Conservation (phyloP, 2,888 invertebrate species). For the Polietes domitor region DNA sequence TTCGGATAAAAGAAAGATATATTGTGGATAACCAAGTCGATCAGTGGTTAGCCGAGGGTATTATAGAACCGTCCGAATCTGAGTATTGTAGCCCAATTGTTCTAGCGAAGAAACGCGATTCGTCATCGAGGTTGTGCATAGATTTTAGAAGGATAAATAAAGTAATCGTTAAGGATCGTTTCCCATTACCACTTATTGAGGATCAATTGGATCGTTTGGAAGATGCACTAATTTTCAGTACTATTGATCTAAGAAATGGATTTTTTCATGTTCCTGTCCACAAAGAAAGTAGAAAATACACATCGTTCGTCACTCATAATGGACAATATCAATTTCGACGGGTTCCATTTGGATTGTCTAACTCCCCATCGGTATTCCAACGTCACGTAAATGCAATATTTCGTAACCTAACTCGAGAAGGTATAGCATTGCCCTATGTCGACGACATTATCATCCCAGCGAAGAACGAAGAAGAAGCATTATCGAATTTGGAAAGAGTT, state of each 20-base stretch:
- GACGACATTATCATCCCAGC: slow-evolving; percentile 64
- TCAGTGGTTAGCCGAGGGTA: slow-evolving; percentile 36
- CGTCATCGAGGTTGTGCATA: slow-evolving; percentile 69
- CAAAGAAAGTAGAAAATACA: slow-evolving; percentile 69
- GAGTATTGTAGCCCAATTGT: slow-evolving; percentile 65
- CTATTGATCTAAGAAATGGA: slow-evolving; percentile 72
- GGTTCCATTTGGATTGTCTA: slow-evolving; percentile 42
- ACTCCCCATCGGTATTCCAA: slow-evolving; percentile 54
- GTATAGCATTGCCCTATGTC: slow-evolving; percentile 59
- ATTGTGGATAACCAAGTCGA: slow-evolving; percentile 30
- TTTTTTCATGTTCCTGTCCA: slow-evolving; percentile 72
- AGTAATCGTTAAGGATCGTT: slow-evolving; percentile 60
- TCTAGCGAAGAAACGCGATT: slow-evolving; percentile 59
- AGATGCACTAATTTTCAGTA: slow-evolving; percentile 69
- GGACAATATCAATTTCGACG: slow-evolving; percentile 48
- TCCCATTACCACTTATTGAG: neutral
- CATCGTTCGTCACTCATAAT: slow-evolving; percentile 54
- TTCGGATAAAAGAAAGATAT: slow-evolving; percentile 22
- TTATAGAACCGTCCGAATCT: slow-evolving; percentile 60
- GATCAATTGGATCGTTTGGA: slow-evolving; percentile 72
- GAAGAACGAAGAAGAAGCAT: slow-evolving; percentile 30
- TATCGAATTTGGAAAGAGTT: neutral
- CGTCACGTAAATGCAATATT: slow-evolving; percentile 46
- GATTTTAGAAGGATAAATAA: slow-evolving; percentile 69
- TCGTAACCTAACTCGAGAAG: slow-evolving; percentile 40